Evolutionary conservation across 2,888 invertebrate genomes (phyloP), one percentile per base, ranked within the genome.

Genomic region (Disparrhopalites patrizii): DNA sequence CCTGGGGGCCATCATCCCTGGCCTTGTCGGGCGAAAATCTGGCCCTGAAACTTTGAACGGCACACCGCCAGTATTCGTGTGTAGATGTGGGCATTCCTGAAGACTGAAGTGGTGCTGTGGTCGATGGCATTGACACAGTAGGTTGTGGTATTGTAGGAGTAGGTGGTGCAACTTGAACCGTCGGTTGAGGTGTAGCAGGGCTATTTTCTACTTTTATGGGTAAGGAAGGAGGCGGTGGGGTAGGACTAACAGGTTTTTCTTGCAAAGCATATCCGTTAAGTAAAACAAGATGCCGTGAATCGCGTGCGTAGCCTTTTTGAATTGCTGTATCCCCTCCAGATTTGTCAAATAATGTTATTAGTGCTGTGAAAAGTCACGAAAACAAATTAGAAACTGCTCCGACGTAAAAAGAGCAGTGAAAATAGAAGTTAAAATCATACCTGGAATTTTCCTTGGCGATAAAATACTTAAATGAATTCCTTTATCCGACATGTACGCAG

Each of bases 301-400:
- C 94, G 80, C 93, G 91, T 0, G 94, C 92, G 78, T 93, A 96
- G 79, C 94, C 94, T 79, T 95, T 90, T 15, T 88, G 88, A 75
- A 88, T 87, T 0, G 89, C 87, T 0, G 87, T 83, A 79, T 93
- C 93, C 0, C 93, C 92, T 8, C 93, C 93, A 1, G 92, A 90
- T 78, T 90, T 91, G 78, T 95, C 93, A 80, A 90, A 96, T 5
- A 96, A 80, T 77, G 91, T 89, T 74, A 89, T 89, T 1, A 96
- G 80, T 0, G 89, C 86, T 0, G 58, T 2, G n/a, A n/a, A n/a
- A n/a, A n/a, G n/a, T 55, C 66, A 58, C 55, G 10, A 40, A 40
- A 5, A 50, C 43, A 50, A 10, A 7, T 36, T 33, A 33, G 4
- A 63, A 51, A 23, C 20, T 5, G n/a, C n/a, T 20, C 7, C n/a